phyloP scores from a whole-genome alignment of 2,888 invertebrate genomes.

The Altica lythri region DNA sequence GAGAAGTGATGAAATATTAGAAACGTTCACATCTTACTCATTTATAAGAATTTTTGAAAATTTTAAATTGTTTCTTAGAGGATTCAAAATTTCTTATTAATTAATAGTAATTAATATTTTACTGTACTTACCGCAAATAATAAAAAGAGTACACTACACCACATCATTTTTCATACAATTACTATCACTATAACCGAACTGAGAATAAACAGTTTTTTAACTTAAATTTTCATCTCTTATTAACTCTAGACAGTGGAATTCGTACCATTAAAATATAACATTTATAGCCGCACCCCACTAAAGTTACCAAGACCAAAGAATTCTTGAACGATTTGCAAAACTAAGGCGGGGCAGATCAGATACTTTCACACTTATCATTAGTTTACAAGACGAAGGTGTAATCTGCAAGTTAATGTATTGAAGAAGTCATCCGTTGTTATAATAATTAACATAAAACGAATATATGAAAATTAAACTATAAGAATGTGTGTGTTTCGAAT shows the following conservation, averaged over 20 bases:
- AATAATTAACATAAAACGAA: no score
- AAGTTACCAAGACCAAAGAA: no score
- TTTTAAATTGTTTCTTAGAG: no score
- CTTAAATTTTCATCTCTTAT: conserved; percentile 9
- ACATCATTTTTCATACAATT: conserved; percentile 8
- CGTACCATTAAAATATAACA: conserved; percentile 14
- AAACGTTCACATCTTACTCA: no score
- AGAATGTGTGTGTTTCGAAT: no score
- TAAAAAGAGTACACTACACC: conserved; percentile 13
- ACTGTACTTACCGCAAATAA: conserved; percentile 19
- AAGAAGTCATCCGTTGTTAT: no score
- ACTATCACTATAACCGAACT: conserved; percentile 10
- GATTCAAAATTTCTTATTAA: no score
- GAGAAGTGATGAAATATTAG: no score
- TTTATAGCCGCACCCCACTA: conserved; percentile 45
- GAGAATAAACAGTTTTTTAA: no score
- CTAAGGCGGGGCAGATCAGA: conserved; percentile 29
- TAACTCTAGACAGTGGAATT: conserved; percentile 13
- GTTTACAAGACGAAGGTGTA: background rate
- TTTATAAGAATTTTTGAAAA: no score
- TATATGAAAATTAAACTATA: no score
- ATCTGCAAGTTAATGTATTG: conserved; percentile 1
- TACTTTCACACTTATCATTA: conserved; percentile 33
- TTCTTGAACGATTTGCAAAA: conserved; percentile 35
- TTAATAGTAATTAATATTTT: no score